Evolutionary conservation across 1,140 invertebrate genomes (phyloP).

Genomic region (Cotesia typhae): DNA sequence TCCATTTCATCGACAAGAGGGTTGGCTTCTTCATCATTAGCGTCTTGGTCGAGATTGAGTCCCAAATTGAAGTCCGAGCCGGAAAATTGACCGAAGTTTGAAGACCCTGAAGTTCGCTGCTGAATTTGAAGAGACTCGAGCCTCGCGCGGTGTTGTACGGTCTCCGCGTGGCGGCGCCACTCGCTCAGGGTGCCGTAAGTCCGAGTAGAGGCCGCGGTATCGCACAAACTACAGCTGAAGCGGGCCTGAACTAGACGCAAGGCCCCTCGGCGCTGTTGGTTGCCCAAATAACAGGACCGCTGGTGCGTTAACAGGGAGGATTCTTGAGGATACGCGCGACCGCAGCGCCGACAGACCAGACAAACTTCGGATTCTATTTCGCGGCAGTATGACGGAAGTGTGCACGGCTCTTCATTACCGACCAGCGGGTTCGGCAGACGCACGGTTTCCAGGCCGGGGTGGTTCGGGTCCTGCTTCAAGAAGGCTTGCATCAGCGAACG

Average conservation of each 20-base stretch:
- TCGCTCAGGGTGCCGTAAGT: constrained; percentile 70
- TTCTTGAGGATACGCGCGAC: constrained; percentile 80
- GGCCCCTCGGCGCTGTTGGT: constrained; percentile 72
- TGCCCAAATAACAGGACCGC: constrained; percentile 72
- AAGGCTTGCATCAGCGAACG: constrained; percentile 73
- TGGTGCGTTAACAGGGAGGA: constrained; percentile 79
- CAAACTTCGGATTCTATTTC: constrained; percentile 81
- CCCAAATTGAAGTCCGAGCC: constrained; percentile 27
- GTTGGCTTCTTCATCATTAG: constrained; percentile 53
- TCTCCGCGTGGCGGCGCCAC: constrained; percentile 75
- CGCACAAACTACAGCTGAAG: constrained; percentile 76
- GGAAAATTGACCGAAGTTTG: constrained; percentile 28
- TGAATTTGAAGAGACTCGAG: constrained; percentile 51
- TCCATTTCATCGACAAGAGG: constrained; percentile 82
- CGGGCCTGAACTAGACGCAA: constrained; percentile 74
- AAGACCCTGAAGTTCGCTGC: constrained; percentile 38
- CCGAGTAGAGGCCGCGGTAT: constrained; percentile 64
- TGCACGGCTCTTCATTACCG: constrained; percentile 57
- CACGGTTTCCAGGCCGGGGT: constrained; percentile 73
- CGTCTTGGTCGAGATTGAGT: constrained; percentile 39
- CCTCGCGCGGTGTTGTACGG: constrained; percentile 65
- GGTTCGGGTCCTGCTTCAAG: constrained; percentile 72
- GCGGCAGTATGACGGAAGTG: constrained; percentile 60
- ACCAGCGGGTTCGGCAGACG: constrained; percentile 62
- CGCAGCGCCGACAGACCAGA: constrained; percentile 86